A percentile compares a stretch with the other conserved stretches of the same genome.
Conservation (phyloP, 1,140 invertebrate genomes). For the Rhagoletis pomonella region DNA sequence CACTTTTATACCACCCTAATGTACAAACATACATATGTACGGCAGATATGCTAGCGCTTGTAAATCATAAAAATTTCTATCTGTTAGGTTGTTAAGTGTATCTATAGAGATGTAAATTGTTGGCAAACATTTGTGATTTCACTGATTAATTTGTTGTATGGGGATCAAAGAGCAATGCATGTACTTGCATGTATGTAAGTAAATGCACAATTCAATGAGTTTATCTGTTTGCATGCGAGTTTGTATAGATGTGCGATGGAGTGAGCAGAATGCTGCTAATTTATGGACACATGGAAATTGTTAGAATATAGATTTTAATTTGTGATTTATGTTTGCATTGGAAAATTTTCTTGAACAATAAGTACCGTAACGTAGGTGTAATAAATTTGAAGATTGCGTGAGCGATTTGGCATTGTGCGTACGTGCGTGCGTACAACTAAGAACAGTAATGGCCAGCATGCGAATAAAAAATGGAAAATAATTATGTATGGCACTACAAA, state of each 20-base stretch:
- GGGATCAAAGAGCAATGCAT: conserved; percentile 36
- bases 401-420: conserved; percentile 8
- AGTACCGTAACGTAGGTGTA: not conserved
- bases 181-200: not conserved
- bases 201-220: not conserved
- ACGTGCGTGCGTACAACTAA: not conserved
- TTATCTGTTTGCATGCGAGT: not conserved
- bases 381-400: conserved; percentile 42
- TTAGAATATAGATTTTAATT: not conserved
- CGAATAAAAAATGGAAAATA: not conserved
- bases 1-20: too few relatives aligned
- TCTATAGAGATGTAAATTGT: conserved; percentile 46
- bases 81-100: conserved; percentile 47
- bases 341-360: not conserved
- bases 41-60: not conserved
- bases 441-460: not conserved
- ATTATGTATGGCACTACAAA: too few relatives aligned
- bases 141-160: conserved; percentile 37
- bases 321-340: not conserved
- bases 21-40: too few relatives aligned
- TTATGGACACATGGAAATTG: not conserved
- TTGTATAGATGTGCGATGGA: not conserved
- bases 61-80: conserved; percentile 14
- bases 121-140: conserved; percentile 17
- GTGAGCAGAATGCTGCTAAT: not conserved